These are phyloP conservation scores for Cheilinus undulatus DNA, from an alignment of 2,113 vertebrate species.

Conservation along the genomic window DNA sequence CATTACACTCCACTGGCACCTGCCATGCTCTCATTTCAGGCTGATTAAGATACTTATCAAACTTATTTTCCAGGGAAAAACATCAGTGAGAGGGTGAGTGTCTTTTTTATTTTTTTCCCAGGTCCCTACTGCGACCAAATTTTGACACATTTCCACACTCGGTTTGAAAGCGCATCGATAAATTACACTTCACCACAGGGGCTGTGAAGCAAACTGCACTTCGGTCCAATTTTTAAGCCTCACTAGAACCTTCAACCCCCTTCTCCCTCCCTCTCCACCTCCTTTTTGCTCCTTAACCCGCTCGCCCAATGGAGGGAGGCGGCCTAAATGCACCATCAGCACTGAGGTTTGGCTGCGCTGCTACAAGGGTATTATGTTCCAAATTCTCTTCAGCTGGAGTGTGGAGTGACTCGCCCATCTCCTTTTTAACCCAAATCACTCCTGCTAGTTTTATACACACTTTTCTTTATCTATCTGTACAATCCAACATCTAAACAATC, in stretches of 20 bases:
- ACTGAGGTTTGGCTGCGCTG: conserved; percentile 71
- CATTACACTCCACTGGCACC: conserved; percentile 54
- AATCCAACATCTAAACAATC: conserved; percentile 73
- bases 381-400: conserved; percentile 81
- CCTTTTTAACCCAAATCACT: conserved; percentile 54
- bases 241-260: background rate
- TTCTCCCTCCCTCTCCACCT: background rate
- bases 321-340: conserved; percentile 75
- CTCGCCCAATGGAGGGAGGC: conserved; percentile 60
- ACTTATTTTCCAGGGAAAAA: conserved; percentile 63
- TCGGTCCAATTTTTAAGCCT: conserved; percentile 72
- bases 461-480: conserved; percentile 28
- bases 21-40: conserved; percentile 70
- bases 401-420: conserved; percentile 54
- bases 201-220: conserved; percentile 70
- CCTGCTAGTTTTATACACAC: no score
- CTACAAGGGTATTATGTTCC: conserved; percentile 78
- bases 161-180: conserved; percentile 76
- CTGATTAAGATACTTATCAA: conserved; percentile 71
- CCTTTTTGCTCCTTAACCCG: conserved; percentile 60
- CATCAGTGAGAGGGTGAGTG: conserved; percentile 29
- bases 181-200: conserved; percentile 75
- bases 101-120: background rate
- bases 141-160: conserved; percentile 81
- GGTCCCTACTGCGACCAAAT: conserved; percentile 71